Evolutionary conservation across 2,797 vertebrate species (phyloP).

Genomic region (Ptychadena robeensis): DNA sequence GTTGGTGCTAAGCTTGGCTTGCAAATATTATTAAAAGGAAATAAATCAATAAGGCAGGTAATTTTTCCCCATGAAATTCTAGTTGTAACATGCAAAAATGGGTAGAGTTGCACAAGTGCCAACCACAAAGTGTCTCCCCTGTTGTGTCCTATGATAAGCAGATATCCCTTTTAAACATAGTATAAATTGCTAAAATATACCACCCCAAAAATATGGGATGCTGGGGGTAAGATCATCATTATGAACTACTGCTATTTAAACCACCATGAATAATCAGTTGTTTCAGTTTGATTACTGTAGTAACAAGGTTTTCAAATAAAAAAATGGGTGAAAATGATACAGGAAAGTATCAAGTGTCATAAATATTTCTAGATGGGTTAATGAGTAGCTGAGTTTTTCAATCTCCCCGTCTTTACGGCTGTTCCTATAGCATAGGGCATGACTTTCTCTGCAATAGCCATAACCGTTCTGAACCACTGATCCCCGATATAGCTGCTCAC

Average conservation of each 20-base stretch:
- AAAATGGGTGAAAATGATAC: conserved; percentile 10
- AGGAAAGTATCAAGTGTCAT: conserved; percentile 15
- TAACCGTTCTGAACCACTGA: conserved; percentile 77
- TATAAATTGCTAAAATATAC: background rate
- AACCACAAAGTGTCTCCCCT: background rate
- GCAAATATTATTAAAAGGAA: no score
- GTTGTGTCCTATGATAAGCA: background rate
- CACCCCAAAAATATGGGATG: background rate
- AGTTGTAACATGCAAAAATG: no score
- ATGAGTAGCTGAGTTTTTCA: conserved; percentile 21
- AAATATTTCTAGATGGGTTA: conserved; percentile 21
- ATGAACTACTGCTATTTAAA: conserved; percentile 2
- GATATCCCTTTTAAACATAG: conserved; percentile 14
- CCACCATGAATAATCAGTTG: conserved; percentile 1
- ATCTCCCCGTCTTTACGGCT: conserved; percentile 16
- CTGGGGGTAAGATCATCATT: background rate
- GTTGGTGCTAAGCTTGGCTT: no score
- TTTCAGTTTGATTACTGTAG: conserved; percentile 7
- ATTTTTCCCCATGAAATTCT: no score
- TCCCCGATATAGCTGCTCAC: conserved; percentile 79
- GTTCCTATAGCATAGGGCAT: conserved; percentile 62
- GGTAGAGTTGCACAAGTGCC: no score
- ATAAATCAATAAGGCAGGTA: no score
- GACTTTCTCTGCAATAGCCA: conserved; percentile 69
- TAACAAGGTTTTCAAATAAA: conserved; percentile 18